Evolutionary conservation across 2,888 invertebrate species (phyloP), one percentile per base, ranked within the genome.

Genomic region (Leucania comma): DNA sequence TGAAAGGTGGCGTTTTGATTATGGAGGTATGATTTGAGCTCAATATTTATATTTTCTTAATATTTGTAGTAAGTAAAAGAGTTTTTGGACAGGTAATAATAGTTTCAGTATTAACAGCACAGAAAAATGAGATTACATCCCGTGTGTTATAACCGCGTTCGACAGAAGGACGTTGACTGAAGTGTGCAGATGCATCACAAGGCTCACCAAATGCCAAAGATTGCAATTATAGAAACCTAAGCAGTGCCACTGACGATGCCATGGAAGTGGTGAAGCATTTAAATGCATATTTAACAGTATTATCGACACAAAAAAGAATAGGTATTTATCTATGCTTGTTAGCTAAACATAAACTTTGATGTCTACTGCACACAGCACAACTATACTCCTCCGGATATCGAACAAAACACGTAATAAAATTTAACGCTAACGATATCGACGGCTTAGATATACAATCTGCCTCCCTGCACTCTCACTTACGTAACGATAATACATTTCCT

Each of bases 401-500:
- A 48, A 35, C 48, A 12, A 59, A 50, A 38, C 17, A 46, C 12
- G 22, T 53, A 51, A 75, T 80, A 64, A 80, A 68, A 68, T 57
- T 8, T 57, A 10, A 62, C 62, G 38, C 48, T 3, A 54, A 62
- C 58, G 22, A 66, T 51, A 69, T 76, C 48, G 42, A 17, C 42
- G 6, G 50, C 75, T 80, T 17, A 20, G 42, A 17, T 62, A 54
- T 46, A 46, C 67, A 68, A 62, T 58, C 53, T 29, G 29, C n/a
- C 68, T 46, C 48, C 24, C 3, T 14, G 24, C 57, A 54, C 76
- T 76, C 62, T 63, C 56, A 53, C 61, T 78, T 66, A 29, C 51
- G 50, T 60, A 38, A 63, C 60, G 62, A 54, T 72, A 78, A 72
- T 67, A 81, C 71, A 61, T 66, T 67, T 78, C 57, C 20, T 29